Conservation (phyloP, 2,113 vertebrate species). For the Phalacrocorax carbo region DNA sequence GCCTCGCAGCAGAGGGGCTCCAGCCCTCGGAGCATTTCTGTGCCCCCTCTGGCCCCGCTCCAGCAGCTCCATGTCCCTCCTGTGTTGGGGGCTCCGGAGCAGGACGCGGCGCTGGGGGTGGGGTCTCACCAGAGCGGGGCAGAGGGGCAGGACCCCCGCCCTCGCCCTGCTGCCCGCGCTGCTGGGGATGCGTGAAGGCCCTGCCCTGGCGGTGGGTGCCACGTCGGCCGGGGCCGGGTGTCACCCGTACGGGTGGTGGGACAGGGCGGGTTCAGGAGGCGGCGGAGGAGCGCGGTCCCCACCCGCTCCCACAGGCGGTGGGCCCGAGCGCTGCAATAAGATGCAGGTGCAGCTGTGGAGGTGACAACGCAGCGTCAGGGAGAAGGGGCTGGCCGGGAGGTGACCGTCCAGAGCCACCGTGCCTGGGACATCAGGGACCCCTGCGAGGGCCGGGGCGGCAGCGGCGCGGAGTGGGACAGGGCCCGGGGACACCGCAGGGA, state of each 20-base stretch:
- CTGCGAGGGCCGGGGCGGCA: not conserved
- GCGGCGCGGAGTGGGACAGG: not conserved
- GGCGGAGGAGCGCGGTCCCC: not conserved
- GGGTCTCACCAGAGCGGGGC: too few relatives aligned
- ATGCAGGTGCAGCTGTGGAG: not conserved
- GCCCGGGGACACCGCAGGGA: not conserved
- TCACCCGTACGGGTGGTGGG: fast-evolving
- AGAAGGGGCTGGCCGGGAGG: not conserved
- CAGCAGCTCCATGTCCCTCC: too few relatives aligned
- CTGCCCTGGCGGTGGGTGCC: fast-evolving
- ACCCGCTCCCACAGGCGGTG: fast-evolving
- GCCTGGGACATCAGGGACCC: not conserved
- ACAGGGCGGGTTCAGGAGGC: not conserved
- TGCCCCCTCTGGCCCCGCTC: too few relatives aligned
- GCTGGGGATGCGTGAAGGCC: not conserved
- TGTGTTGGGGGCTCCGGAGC: too few relatives aligned
- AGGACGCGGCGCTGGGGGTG: too few relatives aligned
- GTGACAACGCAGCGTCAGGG: not conserved
- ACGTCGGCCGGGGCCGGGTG: not conserved
- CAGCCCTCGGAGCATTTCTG: too few relatives aligned
- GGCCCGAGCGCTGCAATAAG: not conserved
- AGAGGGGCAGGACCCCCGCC: too few relatives aligned
- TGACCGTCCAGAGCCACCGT: not conserved
- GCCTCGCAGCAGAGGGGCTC: too few relatives aligned
- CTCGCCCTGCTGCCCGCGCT: too few relatives aligned